Percentiles rank a stretch among this genome's conserved stretches.
phyloP scores from a whole-genome alignment of 2,113 vertebrate species.

The Galemys pyrenaicus region DNA sequence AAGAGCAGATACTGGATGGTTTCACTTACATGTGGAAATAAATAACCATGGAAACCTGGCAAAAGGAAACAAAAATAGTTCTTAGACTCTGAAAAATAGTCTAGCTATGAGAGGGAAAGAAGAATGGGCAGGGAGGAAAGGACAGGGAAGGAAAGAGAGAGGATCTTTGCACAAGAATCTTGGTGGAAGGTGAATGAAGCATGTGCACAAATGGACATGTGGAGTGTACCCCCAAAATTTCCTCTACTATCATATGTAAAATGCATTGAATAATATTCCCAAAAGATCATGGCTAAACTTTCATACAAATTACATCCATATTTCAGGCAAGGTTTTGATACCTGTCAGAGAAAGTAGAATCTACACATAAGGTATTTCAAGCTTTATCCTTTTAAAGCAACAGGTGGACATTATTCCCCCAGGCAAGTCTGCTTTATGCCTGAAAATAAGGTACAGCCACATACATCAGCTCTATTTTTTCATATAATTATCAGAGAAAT shows the following conservation, averaged over 20 bases:
- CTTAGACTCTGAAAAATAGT: too few relatives aligned
- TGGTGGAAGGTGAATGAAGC: too few relatives aligned
- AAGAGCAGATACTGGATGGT: too few relatives aligned
- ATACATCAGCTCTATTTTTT: background rate
- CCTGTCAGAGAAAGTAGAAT: background rate
- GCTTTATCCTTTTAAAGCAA: constrained; percentile 12
- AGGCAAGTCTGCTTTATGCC: background rate
- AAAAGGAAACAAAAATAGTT: too few relatives aligned
- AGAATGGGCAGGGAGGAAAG: too few relatives aligned
- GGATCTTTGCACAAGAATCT: too few relatives aligned
- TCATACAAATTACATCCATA: background rate
- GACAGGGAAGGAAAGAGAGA: too few relatives aligned
- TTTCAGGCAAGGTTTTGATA: background rate
- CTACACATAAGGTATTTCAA: constrained; percentile 2
- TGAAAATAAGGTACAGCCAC: background rate
- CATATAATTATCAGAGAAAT: background rate
- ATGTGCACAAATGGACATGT: too few relatives aligned
- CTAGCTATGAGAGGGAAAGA: too few relatives aligned
- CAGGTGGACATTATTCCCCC: background rate
- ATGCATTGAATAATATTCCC: background rate
- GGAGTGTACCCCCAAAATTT: background rate
- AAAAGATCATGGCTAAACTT: background rate
- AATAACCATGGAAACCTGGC: too few relatives aligned
- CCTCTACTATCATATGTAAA: background rate
- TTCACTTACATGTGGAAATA: too few relatives aligned